Percentiles rank a stretch among this genome's conserved stretches.
Conservation (phyloP, 2,888 invertebrate genomes). For the Drosophila seclusa region DNA sequence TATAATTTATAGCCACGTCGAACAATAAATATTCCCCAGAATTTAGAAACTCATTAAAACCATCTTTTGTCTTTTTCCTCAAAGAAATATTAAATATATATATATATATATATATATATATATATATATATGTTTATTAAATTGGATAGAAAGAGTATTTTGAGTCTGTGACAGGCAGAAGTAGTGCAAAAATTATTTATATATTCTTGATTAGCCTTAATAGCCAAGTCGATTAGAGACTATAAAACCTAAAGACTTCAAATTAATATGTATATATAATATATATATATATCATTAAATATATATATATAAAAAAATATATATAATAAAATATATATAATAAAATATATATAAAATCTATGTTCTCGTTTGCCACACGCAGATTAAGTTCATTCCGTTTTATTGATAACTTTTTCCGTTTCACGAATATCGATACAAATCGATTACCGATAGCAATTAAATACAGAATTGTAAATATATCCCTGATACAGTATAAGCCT, state of each 20-base stretch:
- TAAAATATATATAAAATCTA: no score
- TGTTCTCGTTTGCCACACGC: no score
- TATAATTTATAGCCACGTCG: neutral
- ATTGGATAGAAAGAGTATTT: neutral
- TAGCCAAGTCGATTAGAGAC: neutral
- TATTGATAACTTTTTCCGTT: neutral
- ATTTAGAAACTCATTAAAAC: neutral
- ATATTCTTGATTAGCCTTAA: neutral
- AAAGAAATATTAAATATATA: neutral
- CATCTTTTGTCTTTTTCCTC: neutral
- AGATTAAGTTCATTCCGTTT: neutral
- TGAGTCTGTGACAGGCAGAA: neutral
- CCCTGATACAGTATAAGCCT: neutral
- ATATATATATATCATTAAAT: no score
- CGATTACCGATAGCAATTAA: neutral
- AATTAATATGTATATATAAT: no score
- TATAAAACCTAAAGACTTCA: fast-evolving
- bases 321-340: no score
- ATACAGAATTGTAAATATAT: neutral
- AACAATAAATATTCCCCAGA: neutral
- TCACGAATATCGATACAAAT: neutral
- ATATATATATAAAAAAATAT: no score
- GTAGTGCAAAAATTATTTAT: neutral
- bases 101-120: no score
- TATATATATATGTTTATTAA: no score